phyloP scores from a whole-genome alignment of 1,140 invertebrate species.

The Macrocentrus cingulum region DNA sequence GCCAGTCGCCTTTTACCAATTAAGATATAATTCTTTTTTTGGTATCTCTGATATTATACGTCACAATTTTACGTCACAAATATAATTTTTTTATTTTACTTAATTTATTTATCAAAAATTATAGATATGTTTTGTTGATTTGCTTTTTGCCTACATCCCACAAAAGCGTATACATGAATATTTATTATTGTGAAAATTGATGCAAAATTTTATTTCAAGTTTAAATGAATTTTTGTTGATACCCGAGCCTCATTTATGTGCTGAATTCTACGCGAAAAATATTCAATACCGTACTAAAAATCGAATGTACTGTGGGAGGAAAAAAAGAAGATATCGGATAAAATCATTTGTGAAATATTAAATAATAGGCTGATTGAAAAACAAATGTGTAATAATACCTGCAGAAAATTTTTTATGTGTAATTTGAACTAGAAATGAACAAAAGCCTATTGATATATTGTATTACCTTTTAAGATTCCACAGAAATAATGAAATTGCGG shows the following conservation, averaged over 20 bases:
- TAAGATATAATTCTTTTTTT: conserved; percentile 6
- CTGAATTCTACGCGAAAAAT: no score
- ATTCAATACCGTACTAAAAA: no score
- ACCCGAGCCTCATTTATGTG: no score
- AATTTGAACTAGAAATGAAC: conserved; percentile 16
- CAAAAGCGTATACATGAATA: no score
- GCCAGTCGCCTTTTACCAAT: conserved; percentile 27
- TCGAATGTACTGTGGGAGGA: neutral
- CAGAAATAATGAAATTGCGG: conserved; percentile 26
- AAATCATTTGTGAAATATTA: conserved; percentile 9
- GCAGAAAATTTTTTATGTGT: conserved; percentile 16
- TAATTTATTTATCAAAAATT: neutral
- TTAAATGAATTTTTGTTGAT: no score
- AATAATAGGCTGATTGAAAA: neutral
- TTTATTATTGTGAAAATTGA: no score
- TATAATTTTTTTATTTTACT: conserved; percentile 1
- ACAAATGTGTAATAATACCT: conserved; percentile 5
- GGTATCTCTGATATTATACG: conserved; percentile 1
- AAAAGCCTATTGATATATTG: conserved; percentile 22
- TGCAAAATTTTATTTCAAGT: no score
- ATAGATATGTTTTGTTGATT: neutral
- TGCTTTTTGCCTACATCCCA: no score
- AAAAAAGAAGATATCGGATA: conserved; percentile 20
- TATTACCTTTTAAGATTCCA: conserved; percentile 25
- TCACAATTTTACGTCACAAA: neutral